Conservation (phyloP, 2,113 vertebrate species). For the Ictidomys tridecemlineatus region DNA sequence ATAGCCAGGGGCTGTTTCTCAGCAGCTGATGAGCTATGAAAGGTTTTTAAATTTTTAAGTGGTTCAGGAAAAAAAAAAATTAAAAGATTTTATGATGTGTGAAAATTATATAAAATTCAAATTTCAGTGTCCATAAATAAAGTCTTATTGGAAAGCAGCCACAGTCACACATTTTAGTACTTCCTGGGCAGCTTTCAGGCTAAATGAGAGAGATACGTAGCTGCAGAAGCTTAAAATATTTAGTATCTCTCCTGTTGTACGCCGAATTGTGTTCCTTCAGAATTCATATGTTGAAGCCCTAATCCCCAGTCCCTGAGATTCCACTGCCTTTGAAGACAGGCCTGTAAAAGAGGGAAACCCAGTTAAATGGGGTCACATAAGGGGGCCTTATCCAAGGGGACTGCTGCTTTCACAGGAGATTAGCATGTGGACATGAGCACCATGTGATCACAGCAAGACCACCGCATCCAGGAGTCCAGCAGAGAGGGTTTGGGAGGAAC, state of each 20-base stretch:
- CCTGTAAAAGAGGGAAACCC: background rate
- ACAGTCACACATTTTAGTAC: background rate
- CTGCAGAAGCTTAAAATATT: background rate
- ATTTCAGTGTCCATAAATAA: constrained; percentile 47
- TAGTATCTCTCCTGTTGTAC: background rate
- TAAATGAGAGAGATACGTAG: background rate
- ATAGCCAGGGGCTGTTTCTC: background rate
- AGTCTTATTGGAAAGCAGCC: constrained; percentile 10
- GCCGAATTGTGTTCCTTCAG: background rate
- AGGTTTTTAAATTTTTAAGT: background rate
- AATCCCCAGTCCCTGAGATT: background rate
- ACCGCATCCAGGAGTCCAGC: background rate
- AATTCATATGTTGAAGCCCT: background rate
- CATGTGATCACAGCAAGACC: accelerated
- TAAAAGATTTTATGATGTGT: constrained; percentile 17
- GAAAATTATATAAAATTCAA: constrained; percentile 33
- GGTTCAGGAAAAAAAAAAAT: constrained; percentile 9
- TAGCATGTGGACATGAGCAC: background rate
- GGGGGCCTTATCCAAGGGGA: no score
- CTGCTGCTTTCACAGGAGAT: background rate
- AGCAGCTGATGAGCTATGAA: background rate
- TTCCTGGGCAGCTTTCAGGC: background rate
- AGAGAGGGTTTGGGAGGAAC: background rate
- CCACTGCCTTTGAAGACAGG: background rate
- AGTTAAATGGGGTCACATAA: background rate